Base-by-base conservation (phyloP, 2,888 invertebrate genomes). In the Morpho achilles region DNA sequence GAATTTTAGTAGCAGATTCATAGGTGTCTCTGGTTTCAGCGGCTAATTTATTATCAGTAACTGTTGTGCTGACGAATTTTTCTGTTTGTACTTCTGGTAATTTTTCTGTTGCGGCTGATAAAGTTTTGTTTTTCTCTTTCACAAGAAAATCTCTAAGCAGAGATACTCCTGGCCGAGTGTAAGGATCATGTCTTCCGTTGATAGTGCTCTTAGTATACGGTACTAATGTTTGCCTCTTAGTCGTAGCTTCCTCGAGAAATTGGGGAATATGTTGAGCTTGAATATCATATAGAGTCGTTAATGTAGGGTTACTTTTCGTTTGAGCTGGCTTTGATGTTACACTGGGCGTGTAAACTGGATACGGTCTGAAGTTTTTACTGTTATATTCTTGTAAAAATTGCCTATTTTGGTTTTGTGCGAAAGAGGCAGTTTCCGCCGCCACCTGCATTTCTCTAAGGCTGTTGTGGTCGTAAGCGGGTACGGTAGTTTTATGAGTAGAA, bases 371-470 rank as follows among this genome's bases (percentile, higher is more conserved):
- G 70, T 87, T 81, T 72, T 91, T 82, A 66, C 76, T 71, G 65
- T 80, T 77, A 59, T 80, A 85, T 59, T 87, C 82, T 75, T 91
- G 88, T 43, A 89, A 70, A 61, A 79, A 85, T 67, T 91, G 87
- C 56, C 87, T 79, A 65, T 88, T 85, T 61, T 89, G 88, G 56
- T 86, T 89, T 45, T 93, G 92, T 1, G 93, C 93, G 73, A 96
- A 96, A 0, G 96, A 95, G 0, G 95, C 94, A 7, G 94, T 94
- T 80, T 96, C 96, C 7, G 96, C 95, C 0, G 94, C 92, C 1
- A 94, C 92, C 75, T 95, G 95, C 73, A 92, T 92, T 79, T 96
- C 95, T 61, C 81, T 91, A 3, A 86, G 69, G n/a, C 82, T 83
- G 60, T 75, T 90, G 41, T 80, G 72, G 59, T 91, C 91, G 6